Evolutionary conservation across 1,140 invertebrate species (phyloP), one percentile per base, ranked within the genome.

Genomic region (Magallana ariakensis): DNA sequence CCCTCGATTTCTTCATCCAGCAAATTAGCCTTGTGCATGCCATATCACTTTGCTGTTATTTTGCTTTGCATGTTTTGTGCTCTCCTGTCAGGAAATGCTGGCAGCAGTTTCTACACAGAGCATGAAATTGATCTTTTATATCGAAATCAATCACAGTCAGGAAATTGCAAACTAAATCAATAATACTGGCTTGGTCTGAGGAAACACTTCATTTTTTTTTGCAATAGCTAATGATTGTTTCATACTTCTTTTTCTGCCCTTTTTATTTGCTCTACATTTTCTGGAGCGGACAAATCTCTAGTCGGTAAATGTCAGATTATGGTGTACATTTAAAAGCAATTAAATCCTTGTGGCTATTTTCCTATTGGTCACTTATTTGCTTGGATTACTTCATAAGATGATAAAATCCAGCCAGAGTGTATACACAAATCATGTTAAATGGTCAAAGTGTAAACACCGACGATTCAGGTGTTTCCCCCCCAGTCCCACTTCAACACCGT

Each of bases 331-430:
- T 26, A 75, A 75, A 75, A 26, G 66, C 66, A 75, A 75, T 75
- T 75, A 75, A 75, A 75, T 75, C 22, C 15, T 11, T 26, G 11
- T 10, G 4, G 9, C 22, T 75, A 26, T 75, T 75, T 75, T 46
- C 66, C 66, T 75, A 33, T 75, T 75, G 66, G 66, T 75, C 66
- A 33, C 22, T 75, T 75, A 75, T 75, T 75, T 75, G 66, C 33
- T 26, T 75, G 66, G 66, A 75, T 75, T 75, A 75, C 22, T 10
- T 26, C 10, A 4, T 75, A 75, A 75, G 66, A 75, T 26, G 66
- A 75, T 75, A 75, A 75, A 75, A 26, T 75, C 66, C 2, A 19
- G 22, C 22, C 58, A 11, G 33, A 75, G 66, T 75, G 10, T 75
- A 75, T 13, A 33, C 19, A 19, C 66, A 75, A 22, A 75, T 75